phyloP scores from a whole-genome alignment of 2,113 vertebrate species.

The Erpornis zantholeuca region DNA sequence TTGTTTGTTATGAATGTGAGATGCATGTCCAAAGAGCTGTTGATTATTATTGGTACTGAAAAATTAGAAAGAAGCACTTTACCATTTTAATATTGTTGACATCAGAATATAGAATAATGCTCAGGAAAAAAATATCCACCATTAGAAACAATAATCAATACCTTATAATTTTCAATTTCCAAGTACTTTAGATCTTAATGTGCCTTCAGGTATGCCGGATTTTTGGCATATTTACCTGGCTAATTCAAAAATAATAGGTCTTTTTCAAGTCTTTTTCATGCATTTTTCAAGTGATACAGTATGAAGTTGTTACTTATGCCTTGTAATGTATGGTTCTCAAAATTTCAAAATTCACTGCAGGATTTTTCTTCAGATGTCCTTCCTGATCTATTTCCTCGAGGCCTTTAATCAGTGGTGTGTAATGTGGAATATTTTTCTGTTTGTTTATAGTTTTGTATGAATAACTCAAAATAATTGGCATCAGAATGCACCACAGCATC shows the following conservation, averaged over 20 bases:
- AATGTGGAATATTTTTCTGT: background rate
- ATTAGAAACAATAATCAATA: background rate
- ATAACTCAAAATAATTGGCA: constrained; percentile 17
- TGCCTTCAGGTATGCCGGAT: background rate
- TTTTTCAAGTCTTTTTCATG: background rate
- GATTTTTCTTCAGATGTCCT: background rate
- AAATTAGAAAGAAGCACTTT: background rate
- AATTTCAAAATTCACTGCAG: constrained; percentile 4
- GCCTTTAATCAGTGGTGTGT: constrained; percentile 30
- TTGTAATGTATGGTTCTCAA: background rate
- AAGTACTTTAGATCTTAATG: background rate
- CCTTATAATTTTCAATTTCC: background rate
- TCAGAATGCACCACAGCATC: background rate
- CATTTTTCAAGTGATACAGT: background rate
- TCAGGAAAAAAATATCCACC: background rate
- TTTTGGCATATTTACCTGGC: background rate
- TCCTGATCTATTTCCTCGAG: background rate
- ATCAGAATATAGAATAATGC: background rate
- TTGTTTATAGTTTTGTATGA: constrained; percentile 6
- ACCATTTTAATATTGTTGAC: background rate
- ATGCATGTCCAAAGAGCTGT: background rate
- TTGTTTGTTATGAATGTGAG: background rate
- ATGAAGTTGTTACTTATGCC: background rate
- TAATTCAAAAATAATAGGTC: background rate
- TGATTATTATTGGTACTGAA: background rate